These are phyloP conservation scores for Neotoma lepida DNA, from an alignment of 2,113 vertebrate genomes.

Conservation along the genomic window DNA sequence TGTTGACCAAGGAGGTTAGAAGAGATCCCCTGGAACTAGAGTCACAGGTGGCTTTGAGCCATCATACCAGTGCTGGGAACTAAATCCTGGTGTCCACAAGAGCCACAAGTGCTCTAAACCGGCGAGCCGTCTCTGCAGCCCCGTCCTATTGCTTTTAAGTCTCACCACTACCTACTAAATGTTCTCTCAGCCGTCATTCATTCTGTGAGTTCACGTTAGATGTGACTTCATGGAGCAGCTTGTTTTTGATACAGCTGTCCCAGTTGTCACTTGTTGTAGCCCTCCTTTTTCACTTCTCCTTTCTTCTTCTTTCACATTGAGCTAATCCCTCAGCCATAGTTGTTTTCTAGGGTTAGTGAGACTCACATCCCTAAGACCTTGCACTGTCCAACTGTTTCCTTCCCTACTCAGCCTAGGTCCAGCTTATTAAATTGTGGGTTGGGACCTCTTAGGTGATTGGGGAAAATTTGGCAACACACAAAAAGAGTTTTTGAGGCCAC, in stretches of 20 bases:
- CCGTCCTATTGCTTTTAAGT: neutral
- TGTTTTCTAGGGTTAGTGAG: neutral
- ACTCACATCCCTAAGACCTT: neutral
- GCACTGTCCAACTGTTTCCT: neutral
- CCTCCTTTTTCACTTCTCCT: neutral
- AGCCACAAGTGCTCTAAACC: neutral
- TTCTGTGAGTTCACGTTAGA: neutral
- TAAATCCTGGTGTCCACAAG: neutral
- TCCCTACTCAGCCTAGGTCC: neutral
- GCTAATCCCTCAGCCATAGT: neutral
- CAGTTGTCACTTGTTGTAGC: neutral
- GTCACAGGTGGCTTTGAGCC: neutral
- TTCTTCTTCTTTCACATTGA: neutral
- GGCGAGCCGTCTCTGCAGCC: neutral
- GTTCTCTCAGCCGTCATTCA: neutral
- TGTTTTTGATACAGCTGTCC: neutral
- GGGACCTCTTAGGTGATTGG: neutral
- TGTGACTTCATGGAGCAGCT: neutral
- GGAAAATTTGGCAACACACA: neutral
- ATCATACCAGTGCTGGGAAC: neutral
- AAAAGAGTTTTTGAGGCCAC: neutral
- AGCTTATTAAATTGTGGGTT: neutral
- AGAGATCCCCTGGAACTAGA: neutral
- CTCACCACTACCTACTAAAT: neutral
- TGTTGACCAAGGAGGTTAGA: neutral